phyloP scores from a whole-genome alignment of 1,140 invertebrate genomes.

The Sogatella furcifera region DNA sequence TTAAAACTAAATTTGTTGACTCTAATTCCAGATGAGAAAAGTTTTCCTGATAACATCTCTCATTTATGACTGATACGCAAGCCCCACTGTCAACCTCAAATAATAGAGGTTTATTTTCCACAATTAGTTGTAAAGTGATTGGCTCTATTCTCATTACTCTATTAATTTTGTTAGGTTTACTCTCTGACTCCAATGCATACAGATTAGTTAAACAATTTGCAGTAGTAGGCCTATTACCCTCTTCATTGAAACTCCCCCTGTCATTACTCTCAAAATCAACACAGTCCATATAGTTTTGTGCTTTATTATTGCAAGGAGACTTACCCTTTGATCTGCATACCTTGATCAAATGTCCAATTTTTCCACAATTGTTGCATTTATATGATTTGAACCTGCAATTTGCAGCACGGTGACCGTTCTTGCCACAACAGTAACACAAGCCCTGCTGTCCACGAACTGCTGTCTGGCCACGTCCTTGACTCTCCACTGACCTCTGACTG shows the following conservation, averaged over 20 bases:
- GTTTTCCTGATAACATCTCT: neutral
- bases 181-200: neutral
- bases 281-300: slow-evolving; percentile 3
- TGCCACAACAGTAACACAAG: too few relatives aligned
- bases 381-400: neutral
- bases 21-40: neutral
- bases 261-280: neutral
- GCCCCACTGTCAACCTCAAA: slow-evolving; percentile 4
- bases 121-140: neutral
- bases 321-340: neutral
- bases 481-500: too few relatives aligned
- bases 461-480: too few relatives aligned
- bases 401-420: too few relatives aligned
- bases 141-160: neutral
- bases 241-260: neutral
- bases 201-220: neutral
- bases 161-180: neutral
- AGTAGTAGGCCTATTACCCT: neutral
- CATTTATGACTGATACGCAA: slow-evolving; percentile 3
- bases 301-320: neutral
- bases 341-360: neutral
- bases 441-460: too few relatives aligned
- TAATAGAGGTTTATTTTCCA: neutral
- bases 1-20: slow-evolving; percentile 1
- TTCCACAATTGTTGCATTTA: neutral